Base-by-base conservation (phyloP, 1,140 invertebrate species). In the Drosophila cardini region DNA sequence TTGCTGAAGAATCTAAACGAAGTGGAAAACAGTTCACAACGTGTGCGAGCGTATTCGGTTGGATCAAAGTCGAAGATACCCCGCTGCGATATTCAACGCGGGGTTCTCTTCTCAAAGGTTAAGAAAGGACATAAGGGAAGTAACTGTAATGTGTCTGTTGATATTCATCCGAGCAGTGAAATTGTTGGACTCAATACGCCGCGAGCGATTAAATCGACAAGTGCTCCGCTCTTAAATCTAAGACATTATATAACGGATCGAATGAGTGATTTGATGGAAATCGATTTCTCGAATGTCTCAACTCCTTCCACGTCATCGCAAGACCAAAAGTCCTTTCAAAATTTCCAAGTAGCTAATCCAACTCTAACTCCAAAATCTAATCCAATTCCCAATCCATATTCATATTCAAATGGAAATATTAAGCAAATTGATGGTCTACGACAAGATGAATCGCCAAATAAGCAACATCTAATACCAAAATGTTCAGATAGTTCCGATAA, bases 231-330 rank as follows among this genome's bases (percentile, higher is more conserved):
- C 7, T 90, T 95, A 56, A 91, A 92, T 36, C 93, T 92, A 56
- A 94, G 94, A 89, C 94, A 94, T 45, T 94, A 94, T 70, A 94
- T 94, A 73, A 95, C 93, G 13, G 94, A 95, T 62, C 94, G 94
- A 0, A 95, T 95, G 93, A 95, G 95, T 58, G 95, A 97, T 92
- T 93, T 96, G 45, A 96, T 97, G 95, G 96, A 96, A 92, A 93
- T 97, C 60, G 96, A 97, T 91, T 97, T 96, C 82, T 95, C 94
- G 0, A 93, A 93, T 78, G 67, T 61, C 13, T 55, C 72, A 0
- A 8, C 61, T 57, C 40, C 68, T 62, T 53, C 63, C 53, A 67
- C 30, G 4, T 62, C 48, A 45, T 61, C 71, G 58, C 63, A 82
- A 43, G 67, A 70, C 8, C 62, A 71, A 21, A 50, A 60, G 9